phyloP scores from a whole-genome alignment of 2,113 vertebrate species.

The Crotalus viridis region DNA sequence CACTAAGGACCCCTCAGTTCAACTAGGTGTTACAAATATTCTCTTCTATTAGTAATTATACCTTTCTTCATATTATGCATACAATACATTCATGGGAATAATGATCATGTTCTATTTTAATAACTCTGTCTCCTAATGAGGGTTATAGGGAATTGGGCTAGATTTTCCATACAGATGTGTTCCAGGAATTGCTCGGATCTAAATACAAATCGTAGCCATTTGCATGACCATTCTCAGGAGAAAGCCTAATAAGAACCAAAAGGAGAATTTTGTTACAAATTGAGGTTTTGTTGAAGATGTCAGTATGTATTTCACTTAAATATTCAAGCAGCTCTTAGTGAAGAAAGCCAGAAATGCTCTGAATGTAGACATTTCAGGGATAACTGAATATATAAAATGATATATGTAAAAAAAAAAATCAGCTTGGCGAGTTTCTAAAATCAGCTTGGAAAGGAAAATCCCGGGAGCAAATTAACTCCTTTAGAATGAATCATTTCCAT shows the following conservation, averaged over 20 bases:
- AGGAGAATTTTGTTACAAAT: neutral
- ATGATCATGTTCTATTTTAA: neutral
- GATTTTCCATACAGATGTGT: neutral
- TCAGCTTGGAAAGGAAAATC: neutral
- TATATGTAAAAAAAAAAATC: neutral
- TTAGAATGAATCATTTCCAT: constrained; percentile 26
- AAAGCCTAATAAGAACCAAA: neutral
- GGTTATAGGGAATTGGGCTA: neutral
- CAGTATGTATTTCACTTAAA: neutral
- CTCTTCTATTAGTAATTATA: neutral
- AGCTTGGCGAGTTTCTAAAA: neutral
- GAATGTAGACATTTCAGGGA: neutral
- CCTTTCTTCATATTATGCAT: neutral
- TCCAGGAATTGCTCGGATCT: neutral
- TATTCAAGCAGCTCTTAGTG: neutral
- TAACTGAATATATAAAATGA: neutral
- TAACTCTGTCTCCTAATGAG: neutral
- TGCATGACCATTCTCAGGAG: neutral
- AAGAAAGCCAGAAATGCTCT: neutral
- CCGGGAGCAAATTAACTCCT: constrained; percentile 12
- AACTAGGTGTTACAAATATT: neutral
- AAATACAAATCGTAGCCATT: neutral
- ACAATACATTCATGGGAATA: neutral
- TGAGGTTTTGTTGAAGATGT: neutral
- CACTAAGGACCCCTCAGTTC: neutral